phyloP scores from a whole-genome alignment of 2,113 vertebrate species.

The Dermatemys mawii region DNA sequence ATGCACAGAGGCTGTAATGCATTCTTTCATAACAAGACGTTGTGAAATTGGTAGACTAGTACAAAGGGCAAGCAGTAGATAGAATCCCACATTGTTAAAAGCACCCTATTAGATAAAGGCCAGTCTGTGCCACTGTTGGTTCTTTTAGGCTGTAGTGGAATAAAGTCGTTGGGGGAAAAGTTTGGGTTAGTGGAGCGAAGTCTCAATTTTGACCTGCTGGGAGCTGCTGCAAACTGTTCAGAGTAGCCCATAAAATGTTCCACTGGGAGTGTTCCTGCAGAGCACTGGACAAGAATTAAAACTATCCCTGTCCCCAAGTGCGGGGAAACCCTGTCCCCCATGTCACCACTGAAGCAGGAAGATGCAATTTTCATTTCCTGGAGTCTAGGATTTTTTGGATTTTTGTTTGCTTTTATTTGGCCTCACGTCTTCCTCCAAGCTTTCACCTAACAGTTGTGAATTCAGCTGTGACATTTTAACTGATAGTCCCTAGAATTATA shows the following conservation, averaged over 20 bases:
- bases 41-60: not conserved
- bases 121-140: not conserved
- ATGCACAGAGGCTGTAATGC: not conserved
- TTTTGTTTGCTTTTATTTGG: too few relatives aligned
- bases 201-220: too few relatives aligned
- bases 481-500: rapidly evolving
- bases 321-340: not conserved
- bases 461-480: not conserved
- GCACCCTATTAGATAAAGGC: not conserved
- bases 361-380: not conserved
- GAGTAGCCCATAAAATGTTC: too few relatives aligned
- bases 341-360: not conserved
- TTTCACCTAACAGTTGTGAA: not conserved
- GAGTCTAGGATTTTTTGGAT: not conserved
- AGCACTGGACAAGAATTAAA: not conserved
- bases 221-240: too few relatives aligned
- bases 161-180: not conserved
- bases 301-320: not conserved
- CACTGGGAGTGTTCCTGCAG: not conserved
- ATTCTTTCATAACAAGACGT: not conserved
- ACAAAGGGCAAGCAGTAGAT: not conserved
- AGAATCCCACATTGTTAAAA: not conserved
- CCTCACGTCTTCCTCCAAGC: not conserved
- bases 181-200: too few relatives aligned
- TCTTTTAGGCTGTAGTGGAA: not conserved